Percentiles rank a stretch among this genome's conserved stretches.
Conservation (phyloP, 2,888 invertebrate genomes). For the Sicus ferrugineus region DNA sequence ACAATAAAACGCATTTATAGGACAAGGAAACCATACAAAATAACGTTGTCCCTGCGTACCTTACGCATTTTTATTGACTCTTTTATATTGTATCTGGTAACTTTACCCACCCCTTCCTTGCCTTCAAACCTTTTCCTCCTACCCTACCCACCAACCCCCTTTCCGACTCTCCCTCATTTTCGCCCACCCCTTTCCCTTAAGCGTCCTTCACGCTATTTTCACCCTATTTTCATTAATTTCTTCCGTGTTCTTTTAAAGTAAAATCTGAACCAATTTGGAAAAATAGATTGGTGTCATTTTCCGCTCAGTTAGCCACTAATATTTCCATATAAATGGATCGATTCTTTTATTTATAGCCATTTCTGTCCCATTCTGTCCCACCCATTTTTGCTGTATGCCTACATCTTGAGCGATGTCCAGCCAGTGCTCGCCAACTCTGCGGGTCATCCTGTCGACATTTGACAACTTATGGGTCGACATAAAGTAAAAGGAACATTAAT, state of each 20-base stretch:
- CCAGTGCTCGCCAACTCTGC: neutral
- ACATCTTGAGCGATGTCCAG: neutral
- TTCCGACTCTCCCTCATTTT: neutral
- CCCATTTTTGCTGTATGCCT: neutral
- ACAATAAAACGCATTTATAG: conserved; percentile 15
- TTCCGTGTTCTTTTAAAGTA: neutral
- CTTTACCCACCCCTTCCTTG: neutral
- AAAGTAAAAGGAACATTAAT: conserved; percentile 22
- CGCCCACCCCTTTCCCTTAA: no score
- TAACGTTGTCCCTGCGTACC: neutral
- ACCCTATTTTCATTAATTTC: no score
- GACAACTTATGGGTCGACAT: conserved; percentile 25
- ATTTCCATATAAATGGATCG: neutral
- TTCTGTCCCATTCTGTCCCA: neutral
- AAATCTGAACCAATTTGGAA: neutral
- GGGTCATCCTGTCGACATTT: conserved; percentile 3
- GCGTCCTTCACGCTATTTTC: no score
- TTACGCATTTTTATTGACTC: neutral
- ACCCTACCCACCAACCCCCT: neutral
- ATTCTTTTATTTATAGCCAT: neutral
- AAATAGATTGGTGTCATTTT: no score
- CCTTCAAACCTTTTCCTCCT: neutral
- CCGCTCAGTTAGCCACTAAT: neutral
- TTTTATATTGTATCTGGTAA: neutral
- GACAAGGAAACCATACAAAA: conserved; percentile 18